Percentiles rank a stretch among this genome's conserved stretches.
Conservation (phyloP, 2,797 vertebrate species). For the Chiloscyllium punctatum region DNA sequence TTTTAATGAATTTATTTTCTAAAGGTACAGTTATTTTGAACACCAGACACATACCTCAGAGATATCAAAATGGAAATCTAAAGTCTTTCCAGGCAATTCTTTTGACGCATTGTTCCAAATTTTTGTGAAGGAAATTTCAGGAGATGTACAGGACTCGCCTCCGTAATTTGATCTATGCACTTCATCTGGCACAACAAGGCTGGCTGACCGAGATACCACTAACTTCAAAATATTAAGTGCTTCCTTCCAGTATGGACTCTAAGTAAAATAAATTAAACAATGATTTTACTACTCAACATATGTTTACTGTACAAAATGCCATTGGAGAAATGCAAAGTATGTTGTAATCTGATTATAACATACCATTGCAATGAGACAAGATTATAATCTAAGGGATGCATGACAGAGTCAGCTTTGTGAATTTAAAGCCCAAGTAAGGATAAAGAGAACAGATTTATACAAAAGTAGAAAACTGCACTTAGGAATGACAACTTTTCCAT, state of each 20-base stretch:
- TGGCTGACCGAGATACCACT: slow-evolving; percentile 94
- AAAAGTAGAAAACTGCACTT: background rate
- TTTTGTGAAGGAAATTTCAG: slow-evolving; percentile 91
- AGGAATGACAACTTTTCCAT: background rate
- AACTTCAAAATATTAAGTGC: slow-evolving; percentile 96
- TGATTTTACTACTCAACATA: background rate
- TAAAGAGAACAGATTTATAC: background rate
- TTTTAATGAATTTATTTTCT: background rate
- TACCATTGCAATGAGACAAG: background rate
- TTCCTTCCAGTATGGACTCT: slow-evolving; percentile 98
- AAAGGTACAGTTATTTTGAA: background rate
- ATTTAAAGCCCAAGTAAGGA: background rate
- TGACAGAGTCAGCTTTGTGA: background rate
- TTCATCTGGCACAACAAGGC: slow-evolving; percentile 90
- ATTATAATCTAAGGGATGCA: background rate
- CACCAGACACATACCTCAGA: slow-evolving; percentile 73
- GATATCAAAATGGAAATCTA: slow-evolving; percentile 99
- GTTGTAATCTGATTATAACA: background rate
- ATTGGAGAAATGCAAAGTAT: background rate
- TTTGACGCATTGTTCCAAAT: slow-evolving; percentile 97
- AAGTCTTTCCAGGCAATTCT: slow-evolving; percentile 92
- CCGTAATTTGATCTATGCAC: slow-evolving; percentile 80
- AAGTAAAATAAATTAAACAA: slow-evolving; percentile 41
- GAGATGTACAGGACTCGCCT: slow-evolving; percentile 74
- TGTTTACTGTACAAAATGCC: background rate